Percentiles rank a stretch among this genome's conserved stretches.
Evolutionary conservation across 2,888 invertebrate genomes (phyloP).

Genomic region (Ophion costatus): DNA sequence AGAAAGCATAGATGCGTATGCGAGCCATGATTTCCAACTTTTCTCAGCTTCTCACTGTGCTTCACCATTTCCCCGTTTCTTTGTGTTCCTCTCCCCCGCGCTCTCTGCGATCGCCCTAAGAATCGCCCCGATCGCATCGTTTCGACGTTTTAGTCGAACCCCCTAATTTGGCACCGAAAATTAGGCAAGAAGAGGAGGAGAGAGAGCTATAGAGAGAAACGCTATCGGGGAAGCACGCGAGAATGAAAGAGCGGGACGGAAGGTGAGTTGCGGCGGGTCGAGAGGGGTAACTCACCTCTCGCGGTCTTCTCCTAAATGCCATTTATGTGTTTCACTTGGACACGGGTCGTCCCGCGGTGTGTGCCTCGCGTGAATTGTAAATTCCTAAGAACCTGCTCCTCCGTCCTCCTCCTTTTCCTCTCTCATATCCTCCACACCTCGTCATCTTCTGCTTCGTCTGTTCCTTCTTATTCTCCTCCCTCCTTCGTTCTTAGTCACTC

Average conservation of each 20-base stretch:
- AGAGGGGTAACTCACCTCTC: conserved; percentile 64
- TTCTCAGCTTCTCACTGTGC: too few species aligned
- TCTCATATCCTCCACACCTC: conserved; percentile 2
- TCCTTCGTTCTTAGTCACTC: conserved; percentile 44
- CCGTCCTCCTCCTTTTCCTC: conserved; percentile 50
- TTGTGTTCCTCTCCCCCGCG: conserved; percentile 36
- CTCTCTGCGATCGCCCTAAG: conserved; percentile 49
- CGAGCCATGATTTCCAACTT: not conserved
- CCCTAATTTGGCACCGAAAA: conserved; percentile 77
- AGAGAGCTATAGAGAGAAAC: not conserved
- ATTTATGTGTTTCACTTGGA: conserved; percentile 81
- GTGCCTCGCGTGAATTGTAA: conserved; percentile 80
- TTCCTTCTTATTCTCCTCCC: conserved; percentile 54
- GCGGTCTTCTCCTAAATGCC: conserved; percentile 78
- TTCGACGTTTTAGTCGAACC: conserved; percentile 80
- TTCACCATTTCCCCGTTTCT: too few species aligned
- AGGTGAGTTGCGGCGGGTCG: conserved; percentile 16
- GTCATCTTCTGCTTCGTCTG: conserved; percentile 58
- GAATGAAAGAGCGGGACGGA: not conserved
- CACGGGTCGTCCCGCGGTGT: conserved; percentile 70
- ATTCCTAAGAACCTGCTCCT: conserved; percentile 80
- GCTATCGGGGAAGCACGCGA: not conserved
- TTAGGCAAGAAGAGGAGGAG: not conserved
- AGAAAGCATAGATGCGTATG: not conserved
- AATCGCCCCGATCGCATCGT: conserved; percentile 74